Base-by-base conservation (phyloP, 2,797 vertebrate species). In the Betta splendens region DNA sequence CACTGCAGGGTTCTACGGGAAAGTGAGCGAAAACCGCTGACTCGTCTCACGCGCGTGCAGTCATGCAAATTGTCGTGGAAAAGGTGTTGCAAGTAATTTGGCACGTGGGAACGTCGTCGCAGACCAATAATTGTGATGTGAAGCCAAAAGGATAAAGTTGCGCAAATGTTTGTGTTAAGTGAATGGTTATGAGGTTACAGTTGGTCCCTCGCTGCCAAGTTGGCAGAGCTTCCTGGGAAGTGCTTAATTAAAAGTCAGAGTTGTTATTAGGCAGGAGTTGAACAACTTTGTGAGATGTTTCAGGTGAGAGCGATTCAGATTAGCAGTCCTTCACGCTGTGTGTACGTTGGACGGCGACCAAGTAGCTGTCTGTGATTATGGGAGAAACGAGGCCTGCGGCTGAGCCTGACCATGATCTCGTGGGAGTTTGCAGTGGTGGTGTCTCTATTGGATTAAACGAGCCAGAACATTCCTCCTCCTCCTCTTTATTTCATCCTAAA, bases 341-440 rank as follows among this genome's bases (percentile, higher is more conserved):
- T 56, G 26, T 65, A 25, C 29, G 15, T 53, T 86, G 78, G 81
- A 82, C 28, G 32, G 54, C 48, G 42, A 72, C 83, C 80, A 82
- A 75, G 56, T 44, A 23, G 36, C 76, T 83, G 80, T 84, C 60
- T 46, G 67, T 77, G 75, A 84, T 83, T 75, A 72, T 72, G 77
- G 72, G 77, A 84, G 82, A 80, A 79, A 80, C 67, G 43, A 79
- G 60, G 52, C 69, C 77, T 69, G 66, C 60, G 72, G 77, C 85
- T 87, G 81, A 81, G 70, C 55, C 86, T 84, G 79, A 81, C 80
- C 87, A 66, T 78, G 77, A 82, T 78, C 68, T 52, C 65, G 73
- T 80, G 84, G 81, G 87, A 85, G 81, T 66, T 35, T 80, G 61
- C 44, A 58, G 35, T 31, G 60, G 72, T 55, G 58, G 29, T 75